Base-by-base conservation (phyloP, 2,888 invertebrate genomes). In the Hydraecia micacea region DNA sequence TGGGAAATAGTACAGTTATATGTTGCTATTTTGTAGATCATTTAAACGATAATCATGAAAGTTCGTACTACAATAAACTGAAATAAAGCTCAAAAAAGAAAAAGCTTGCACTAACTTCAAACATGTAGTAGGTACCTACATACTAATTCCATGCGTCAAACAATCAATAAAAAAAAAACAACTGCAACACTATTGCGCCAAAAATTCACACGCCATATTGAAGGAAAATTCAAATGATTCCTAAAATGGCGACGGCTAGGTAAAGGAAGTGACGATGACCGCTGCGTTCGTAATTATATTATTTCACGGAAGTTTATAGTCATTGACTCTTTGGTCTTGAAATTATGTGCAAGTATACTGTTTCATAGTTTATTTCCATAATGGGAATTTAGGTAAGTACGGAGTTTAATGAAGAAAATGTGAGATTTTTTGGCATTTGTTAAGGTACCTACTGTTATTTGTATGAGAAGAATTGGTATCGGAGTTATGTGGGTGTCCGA, bases 191-290 rank as follows among this genome's bases (percentile, higher is more conserved):
- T 28, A 25, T 3, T 8, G 25, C 5, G 25, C 9, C 1, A 36
- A 60, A 70, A 70, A 52, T 66, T 36, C 60, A 60, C 15, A 6
- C 68, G 58, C 28, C 60, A n/a, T 49, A 49, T 52, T 65, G 25
- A 77, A 77, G 77, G 42, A 70, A 70, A 66, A 67, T 78, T 80
- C 60, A 78, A 55, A 78, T 80, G 28, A 62, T 32, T 69, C 46
- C 75, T 71, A 87, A 77, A 79, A 80, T 80, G 75, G 77, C 76
- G 68, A 77, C 77, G 62, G 25, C 67, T 79, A 73, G 74, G 66
- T 72, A 81, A 77, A 85, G 90, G 89, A 89, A 84, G 75, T 88
- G 81, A 80, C 83, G 89, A 87, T 89, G 89, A 88, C 89, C 89
- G 84, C 81, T 77, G 58, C 73, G 63, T 72, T 73, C 82, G 46